Conservation (phyloP, 2,888 invertebrate genomes). For the Phaonia tiefii region DNA sequence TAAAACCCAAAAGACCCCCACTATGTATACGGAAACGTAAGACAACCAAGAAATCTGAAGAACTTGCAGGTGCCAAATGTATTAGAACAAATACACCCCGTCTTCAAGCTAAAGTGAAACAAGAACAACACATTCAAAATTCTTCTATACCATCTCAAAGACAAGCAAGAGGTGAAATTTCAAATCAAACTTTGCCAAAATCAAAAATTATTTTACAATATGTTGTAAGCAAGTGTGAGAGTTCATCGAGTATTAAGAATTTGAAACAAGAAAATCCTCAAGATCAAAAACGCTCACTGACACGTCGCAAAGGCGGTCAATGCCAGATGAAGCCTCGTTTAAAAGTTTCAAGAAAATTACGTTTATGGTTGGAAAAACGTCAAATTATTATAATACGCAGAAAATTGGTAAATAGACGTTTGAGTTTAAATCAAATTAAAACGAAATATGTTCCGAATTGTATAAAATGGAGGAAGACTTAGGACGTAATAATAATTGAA, state of each 20-base stretch:
- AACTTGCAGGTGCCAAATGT: background rate
- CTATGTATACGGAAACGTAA: conserved; percentile 43
- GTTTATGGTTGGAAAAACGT: conserved; percentile 74
- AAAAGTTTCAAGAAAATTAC: conserved; percentile 71
- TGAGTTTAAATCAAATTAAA: conserved; percentile 7
- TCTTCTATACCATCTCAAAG: background rate
- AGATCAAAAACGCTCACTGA: background rate
- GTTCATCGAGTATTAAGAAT: background rate
- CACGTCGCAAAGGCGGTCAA: conserved; percentile 4
- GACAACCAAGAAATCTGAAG: conserved; percentile 9
- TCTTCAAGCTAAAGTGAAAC: too few relatives aligned
- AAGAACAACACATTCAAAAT: background rate
- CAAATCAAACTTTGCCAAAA: background rate
- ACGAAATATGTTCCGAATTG: background rate
- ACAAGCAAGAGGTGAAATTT: background rate
- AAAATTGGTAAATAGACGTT: conserved; percentile 61
- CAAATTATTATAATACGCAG: conserved; percentile 73
- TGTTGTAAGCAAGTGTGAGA: conserved; percentile 9
- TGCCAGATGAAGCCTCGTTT: conserved; percentile 49
- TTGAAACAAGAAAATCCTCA: background rate
- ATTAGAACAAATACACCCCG: background rate
- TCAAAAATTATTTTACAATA: conserved; percentile 26
- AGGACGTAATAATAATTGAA: too few relatives aligned
- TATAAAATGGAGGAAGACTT: background rate
- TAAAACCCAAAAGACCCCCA: conserved; percentile 39